Evolutionary conservation across 1,140 invertebrate species (phyloP), one percentile per base, ranked within the genome.

Genomic region (Saxidomus purpurata): DNA sequence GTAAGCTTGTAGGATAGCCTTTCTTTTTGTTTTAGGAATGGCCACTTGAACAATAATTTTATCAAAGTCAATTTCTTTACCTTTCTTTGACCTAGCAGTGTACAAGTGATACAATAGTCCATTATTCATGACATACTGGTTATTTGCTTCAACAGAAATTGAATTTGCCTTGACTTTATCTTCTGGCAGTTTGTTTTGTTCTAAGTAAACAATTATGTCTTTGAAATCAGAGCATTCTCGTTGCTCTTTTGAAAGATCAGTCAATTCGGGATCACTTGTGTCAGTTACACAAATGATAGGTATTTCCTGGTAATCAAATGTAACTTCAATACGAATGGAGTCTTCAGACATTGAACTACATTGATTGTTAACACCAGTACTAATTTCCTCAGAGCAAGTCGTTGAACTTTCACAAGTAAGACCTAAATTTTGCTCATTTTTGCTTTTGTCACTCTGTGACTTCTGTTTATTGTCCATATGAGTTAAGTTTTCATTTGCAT

Each of bases 31-130:
- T 40, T 81, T 22, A 43, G 91, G 91, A 3, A 90, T 40, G 31
- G 55, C 52, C 31, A 91, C 28, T 79, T 92, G 91, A 28, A 79
- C 36, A 25, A 82, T 52, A 4, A 71, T 22, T 38, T 49, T 40
- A 52, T 83, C 63, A 74, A 19, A 19, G n/a, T 47, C 52, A 43
- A 55, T 47, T 22, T 59, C 31, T 9, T 67, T 52, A 15, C 11
- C 31, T 0, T 19, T 34, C 47, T 84, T 84, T 31, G 25, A 61
- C 49, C 74, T 55, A n/a, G 89, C 89, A 82, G 84, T 71, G 28
- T 89, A 92, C 6, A 91, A 87, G 36, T 92, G 85, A 79, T 90
- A 92, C 0, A 93, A 59, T 17, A 87, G 38, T 15, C 85, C 89
- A 87, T 93, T 87, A 34, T 55, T 25, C 43, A 92, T 36, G 43